Evolutionary conservation across 1,140 invertebrate genomes (phyloP).

Genomic region (Cydia amplana): DNA sequence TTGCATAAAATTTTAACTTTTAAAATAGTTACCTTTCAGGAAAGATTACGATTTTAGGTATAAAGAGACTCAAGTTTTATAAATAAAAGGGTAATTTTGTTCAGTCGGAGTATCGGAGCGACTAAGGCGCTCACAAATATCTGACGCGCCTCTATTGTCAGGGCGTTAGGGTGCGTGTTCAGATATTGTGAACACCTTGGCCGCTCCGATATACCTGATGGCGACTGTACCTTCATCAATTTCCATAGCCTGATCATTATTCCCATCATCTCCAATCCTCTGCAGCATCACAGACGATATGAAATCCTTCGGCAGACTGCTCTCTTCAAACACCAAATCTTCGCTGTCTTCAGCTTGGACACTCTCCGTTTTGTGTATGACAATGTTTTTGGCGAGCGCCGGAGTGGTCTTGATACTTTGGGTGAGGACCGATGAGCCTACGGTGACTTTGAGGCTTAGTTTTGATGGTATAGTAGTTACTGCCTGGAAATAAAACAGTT

Average conservation of each 20-base stretch:
- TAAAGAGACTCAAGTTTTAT: too few species aligned
- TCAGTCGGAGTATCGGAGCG: too few species aligned
- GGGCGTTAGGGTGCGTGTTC: too few species aligned
- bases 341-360: slow-evolving; percentile 15
- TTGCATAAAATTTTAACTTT: too few species aligned
- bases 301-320: slow-evolving; percentile 51
- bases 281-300: slow-evolving; percentile 42
- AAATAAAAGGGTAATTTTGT: too few species aligned
- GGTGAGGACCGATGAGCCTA: slow-evolving; percentile 52
- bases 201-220: too few species aligned
- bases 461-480: slow-evolving; percentile 40
- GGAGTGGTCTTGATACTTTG: slow-evolving; percentile 46
- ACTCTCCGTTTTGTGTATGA: slow-evolving; percentile 22
- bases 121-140: too few species aligned
- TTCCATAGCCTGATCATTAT: slow-evolving; percentile 57
- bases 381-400: slow-evolving; percentile 17
- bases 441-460: slow-evolving; percentile 53
- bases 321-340: slow-evolving; percentile 46
- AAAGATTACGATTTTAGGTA: too few species aligned
- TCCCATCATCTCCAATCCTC: slow-evolving; percentile 48
- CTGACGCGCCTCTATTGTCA: too few species aligned
- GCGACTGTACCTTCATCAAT: slow-evolving; percentile 70
- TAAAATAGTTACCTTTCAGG: too few species aligned
- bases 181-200: too few species aligned
- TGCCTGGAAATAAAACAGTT: neutral